These are phyloP conservation scores for Hybos culiciformis DNA, from an alignment of 2,888 invertebrate species.

Conservation along the genomic window DNA sequence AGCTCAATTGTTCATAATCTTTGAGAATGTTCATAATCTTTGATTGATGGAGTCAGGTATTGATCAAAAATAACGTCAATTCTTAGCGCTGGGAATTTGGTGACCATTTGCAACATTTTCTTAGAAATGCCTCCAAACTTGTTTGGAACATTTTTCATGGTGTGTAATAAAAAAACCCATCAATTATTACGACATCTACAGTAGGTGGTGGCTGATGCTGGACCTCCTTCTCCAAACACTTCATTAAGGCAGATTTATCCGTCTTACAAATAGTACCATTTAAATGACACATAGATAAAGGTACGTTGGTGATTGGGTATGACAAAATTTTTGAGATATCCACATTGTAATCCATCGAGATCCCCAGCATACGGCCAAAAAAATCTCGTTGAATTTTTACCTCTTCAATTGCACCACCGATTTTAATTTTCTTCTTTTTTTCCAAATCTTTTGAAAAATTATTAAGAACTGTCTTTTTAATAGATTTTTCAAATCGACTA, in stretches of 20 bases:
- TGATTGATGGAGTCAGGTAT: constrained; percentile 10
- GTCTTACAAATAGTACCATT: constrained; percentile 21
- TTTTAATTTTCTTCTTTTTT: not conserved
- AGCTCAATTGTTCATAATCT: not conserved
- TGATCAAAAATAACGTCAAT: constrained; percentile 10
- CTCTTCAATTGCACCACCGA: not conserved
- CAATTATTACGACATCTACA: constrained; percentile 20
- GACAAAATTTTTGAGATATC: constrained; percentile 18
- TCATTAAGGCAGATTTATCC: constrained; percentile 17
- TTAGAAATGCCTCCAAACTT: constrained; percentile 9
- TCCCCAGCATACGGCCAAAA: constrained; percentile 2
- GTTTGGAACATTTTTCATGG: constrained; percentile 7
- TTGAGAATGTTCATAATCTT: constrained; percentile 6
- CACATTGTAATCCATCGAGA: constrained; percentile 7
- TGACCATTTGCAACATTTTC: constrained; percentile 6
- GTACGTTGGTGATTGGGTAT: constrained; percentile 14
- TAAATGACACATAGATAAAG: not conserved
- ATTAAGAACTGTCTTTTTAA: no score
- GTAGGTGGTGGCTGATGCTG: constrained; percentile 9
- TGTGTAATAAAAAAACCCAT: constrained; percentile 24
- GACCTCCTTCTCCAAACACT: constrained; percentile 15
- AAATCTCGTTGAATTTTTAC: constrained; percentile 3
- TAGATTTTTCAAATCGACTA: no score
- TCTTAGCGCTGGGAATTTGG: not conserved
- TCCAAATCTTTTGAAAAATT: no score